Conservation (phyloP, 2,797 vertebrate species). For the Echiichthys vipera region DNA sequence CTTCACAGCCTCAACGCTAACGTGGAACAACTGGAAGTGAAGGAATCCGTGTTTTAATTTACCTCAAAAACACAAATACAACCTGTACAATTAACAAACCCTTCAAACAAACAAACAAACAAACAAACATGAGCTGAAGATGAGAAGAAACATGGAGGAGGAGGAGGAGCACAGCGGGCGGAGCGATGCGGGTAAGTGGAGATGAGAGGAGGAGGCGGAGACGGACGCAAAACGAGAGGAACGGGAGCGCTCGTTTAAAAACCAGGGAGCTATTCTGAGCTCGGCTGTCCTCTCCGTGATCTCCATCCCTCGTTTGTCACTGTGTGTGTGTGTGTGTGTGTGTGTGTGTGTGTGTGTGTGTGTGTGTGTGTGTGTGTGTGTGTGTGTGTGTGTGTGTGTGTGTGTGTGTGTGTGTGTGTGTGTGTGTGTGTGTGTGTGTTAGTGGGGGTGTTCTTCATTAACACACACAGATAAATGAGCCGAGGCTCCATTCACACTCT, state of each 20-base stretch:
- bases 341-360: too few relatives aligned
- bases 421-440: background rate
- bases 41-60: background rate
- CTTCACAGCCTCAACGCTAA: background rate
- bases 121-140: background rate
- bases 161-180: background rate
- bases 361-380: too few relatives aligned
- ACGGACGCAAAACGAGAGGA: conserved; percentile 1
- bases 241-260: conserved; percentile 31
- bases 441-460: conserved; percentile 36
- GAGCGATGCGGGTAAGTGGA: conserved; percentile 2
- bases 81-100: background rate
- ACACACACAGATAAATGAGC: conserved; percentile 35
- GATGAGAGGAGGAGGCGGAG: conserved; percentile 24
- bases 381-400: too few relatives aligned
- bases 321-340: too few relatives aligned
- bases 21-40: background rate
- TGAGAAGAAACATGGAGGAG: background rate
- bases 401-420: too few relatives aligned
- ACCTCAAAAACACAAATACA: background rate
- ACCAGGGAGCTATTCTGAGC: conserved; percentile 48
- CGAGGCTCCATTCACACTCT: background rate
- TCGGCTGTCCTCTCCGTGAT: conserved; percentile 55
- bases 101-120: background rate
- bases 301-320: conserved; percentile 19